Base-by-base conservation (phyloP, 64 coral and sea anemone species). In the Platygyra sinensis region DNA sequence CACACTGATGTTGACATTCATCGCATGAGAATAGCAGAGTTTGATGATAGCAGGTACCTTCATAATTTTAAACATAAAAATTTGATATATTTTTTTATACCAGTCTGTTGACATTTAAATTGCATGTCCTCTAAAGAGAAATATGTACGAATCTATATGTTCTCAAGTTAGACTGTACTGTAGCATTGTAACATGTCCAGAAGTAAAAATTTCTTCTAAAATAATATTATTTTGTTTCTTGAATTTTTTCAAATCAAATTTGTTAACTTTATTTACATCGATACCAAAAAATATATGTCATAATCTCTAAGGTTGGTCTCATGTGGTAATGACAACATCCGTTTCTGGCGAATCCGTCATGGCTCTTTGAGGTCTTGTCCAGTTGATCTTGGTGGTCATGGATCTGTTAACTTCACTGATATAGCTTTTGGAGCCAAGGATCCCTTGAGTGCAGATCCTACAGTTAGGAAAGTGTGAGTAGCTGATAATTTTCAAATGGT, bases 1-100 rank as follows among this genome's bases (percentile, higher is more conserved):
- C 97, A 99, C 73, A 99, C 97, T 52, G 97, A 99, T 91, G 91
- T 99, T n/a, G 93, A 99, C 57, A 96, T 99, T 81, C 83, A 84
- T 28, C 90, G 97, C 18, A 95, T 99, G 90, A 95, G 85, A 33
- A 99, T 99, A 72, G 94, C 97, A 78, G 83, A 95, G 19, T 99
- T 96, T 71, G 97, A 99, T 80, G 97, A 99, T 62, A 99, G 90
- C 82, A 99, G 97, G 97, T 99, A 86, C 25, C 42, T 19, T 73
- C 4, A 60, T 28, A 5, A 17, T 15, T 51, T 80, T 51, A 11
- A 3, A 72, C 25, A 46, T 46, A 5, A 46, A 46, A 46, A 46
- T 46, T 46, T 46, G 42, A 5, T 46, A 36, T 36, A 5, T 46
- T 46, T 46, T 8, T 46, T 46, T 46, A 46, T 6, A 46, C 42